phyloP scores from a whole-genome alignment of 2,113 vertebrate genomes.

The Scatophagus argus region DNA sequence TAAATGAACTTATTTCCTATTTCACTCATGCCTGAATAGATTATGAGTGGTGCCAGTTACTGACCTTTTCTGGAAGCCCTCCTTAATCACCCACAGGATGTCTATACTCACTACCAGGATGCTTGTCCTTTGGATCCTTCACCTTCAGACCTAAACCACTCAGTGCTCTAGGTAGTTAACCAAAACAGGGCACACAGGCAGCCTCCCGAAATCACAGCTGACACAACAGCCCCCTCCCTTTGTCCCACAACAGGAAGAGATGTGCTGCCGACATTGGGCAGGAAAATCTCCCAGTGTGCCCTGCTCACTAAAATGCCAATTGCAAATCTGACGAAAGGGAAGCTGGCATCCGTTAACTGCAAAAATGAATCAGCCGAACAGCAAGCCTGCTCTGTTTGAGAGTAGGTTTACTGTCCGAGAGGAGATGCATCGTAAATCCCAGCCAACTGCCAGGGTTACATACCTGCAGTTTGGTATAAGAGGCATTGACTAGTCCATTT shows the following conservation, averaged over 20 bases:
- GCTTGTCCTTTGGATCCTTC: slow-evolving; percentile 51
- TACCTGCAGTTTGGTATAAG: slow-evolving; percentile 99
- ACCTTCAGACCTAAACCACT: slow-evolving; percentile 62
- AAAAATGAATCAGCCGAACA: slow-evolving; percentile 81
- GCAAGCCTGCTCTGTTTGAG: slow-evolving; percentile 55
- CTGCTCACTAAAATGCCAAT: slow-evolving; percentile 53
- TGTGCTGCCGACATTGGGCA: slow-evolving; percentile 48
- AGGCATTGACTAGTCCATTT: slow-evolving; percentile 99
- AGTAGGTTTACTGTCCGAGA: slow-evolving; percentile 72
- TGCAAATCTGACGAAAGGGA: slow-evolving; percentile 64
- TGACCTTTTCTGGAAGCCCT: slow-evolving; percentile 56
- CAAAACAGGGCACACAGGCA: slow-evolving; percentile 62
- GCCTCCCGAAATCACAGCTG: slow-evolving; percentile 54
- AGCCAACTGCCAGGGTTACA: slow-evolving; percentile 66
- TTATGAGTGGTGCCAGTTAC: slow-evolving; percentile 35
- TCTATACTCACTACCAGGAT: slow-evolving; percentile 50
- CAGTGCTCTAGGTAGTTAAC: slow-evolving; percentile 71
- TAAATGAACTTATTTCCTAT: not conserved
- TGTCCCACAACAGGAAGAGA: slow-evolving; percentile 55
- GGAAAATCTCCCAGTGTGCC: slow-evolving; percentile 65
- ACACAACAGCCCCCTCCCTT: slow-evolving; percentile 56
- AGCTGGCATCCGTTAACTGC: slow-evolving; percentile 78
- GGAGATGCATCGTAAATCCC: slow-evolving; percentile 61
- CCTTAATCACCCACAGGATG: slow-evolving; percentile 27
- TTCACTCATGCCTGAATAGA: slow-evolving; percentile 8